phyloP scores from a whole-genome alignment of 2,113 vertebrate species.

The Notothenia rossii region DNA sequence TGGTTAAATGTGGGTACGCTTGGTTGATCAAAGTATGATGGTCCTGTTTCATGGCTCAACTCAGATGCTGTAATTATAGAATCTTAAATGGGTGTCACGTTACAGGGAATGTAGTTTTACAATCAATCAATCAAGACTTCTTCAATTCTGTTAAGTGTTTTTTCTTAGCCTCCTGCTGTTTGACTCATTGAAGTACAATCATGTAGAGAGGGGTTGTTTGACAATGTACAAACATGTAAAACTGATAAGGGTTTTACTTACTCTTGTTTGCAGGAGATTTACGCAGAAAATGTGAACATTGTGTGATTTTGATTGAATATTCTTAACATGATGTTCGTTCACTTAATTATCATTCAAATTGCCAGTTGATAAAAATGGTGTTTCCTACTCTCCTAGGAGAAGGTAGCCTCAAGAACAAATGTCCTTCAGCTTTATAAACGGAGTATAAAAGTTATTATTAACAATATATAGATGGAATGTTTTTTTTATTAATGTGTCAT shows the following conservation, averaged over 20 bases:
- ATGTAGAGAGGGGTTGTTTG: conserved; percentile 11
- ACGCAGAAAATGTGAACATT: conserved; percentile 7
- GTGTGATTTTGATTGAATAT: conserved; percentile 39
- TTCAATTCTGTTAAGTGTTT: not conserved
- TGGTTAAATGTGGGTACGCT: conserved; percentile 19
- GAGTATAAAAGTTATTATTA: conserved; percentile 70
- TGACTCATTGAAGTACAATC: conserved; percentile 16
- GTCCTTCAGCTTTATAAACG: conserved; percentile 66
- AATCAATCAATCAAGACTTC: conserved; percentile 15
- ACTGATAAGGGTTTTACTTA: conserved; percentile 8
- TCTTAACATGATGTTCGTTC: conserved; percentile 31
- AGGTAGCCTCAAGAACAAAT: conserved; percentile 56
- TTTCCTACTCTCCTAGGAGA: conserved; percentile 32
- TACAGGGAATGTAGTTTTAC: conserved; percentile 22
- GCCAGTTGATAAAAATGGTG: conserved; percentile 15
- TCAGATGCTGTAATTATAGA: conserved; percentile 21
- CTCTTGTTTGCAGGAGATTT: not conserved
- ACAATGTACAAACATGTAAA: conserved; percentile 14
- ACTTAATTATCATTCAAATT: conserved; percentile 34
- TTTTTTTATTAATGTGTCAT: conserved; percentile 67
- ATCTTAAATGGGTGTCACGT: conserved; percentile 12
- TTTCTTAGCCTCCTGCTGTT: conserved; percentile 28
- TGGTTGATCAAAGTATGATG: conserved; percentile 24
- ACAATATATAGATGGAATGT: conserved; percentile 71
- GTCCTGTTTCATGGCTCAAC: conserved; percentile 25